Evolutionary conservation across 2,113 vertebrate genomes (phyloP), one percentile per base, ranked within the genome.

Genomic region (Alaudala cheleensis): DNA sequence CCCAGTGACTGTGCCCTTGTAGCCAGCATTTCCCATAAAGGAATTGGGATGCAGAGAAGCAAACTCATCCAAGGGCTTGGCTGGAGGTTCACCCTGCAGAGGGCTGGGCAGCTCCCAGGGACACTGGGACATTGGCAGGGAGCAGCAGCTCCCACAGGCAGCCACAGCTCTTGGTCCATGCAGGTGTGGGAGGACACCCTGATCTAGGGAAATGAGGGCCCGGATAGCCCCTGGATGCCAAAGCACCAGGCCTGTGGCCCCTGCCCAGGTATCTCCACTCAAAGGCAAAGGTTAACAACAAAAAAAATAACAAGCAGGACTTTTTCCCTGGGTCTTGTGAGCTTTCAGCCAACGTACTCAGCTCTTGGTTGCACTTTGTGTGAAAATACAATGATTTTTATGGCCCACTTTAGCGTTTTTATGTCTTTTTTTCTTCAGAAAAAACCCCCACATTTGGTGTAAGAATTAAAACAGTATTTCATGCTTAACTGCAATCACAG

Each of bases 391-490:
- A 96, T 95, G 80, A 90, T 95, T 97, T 97, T 97, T 97, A 97
- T 97, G 74, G 91, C 81, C 83, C 91, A 91, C 97, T 97, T 97
- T 86, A 98, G 96, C 90, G 80, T 92, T 97, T 98, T 97, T 94
- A 94, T 97, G 85, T 88, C 88, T 90, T 91, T 87, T 93, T 86
- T 93, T 61, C 72, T 70, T 92, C 64, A 8, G 91, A 14, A 90
- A 95, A 93, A 65, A 9, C 10, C 34, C 91, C 86, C 79, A 86
- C 86, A 93, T 97, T 97, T 93, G 61, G 90, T 78, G 37, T 95
- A 96, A 96, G 97, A 97, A 98, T 98, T 97, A 97, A 98, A 97
- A 86, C 95, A 90, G 95, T 97, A 96, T 98, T 97, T 97, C 95
- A 97, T 78, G 66, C 93, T 97, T 98, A 97, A 97, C 97, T 78